phyloP scores from a whole-genome alignment of 2,888 invertebrate genomes.

The Anagyrus pseudococci region DNA sequence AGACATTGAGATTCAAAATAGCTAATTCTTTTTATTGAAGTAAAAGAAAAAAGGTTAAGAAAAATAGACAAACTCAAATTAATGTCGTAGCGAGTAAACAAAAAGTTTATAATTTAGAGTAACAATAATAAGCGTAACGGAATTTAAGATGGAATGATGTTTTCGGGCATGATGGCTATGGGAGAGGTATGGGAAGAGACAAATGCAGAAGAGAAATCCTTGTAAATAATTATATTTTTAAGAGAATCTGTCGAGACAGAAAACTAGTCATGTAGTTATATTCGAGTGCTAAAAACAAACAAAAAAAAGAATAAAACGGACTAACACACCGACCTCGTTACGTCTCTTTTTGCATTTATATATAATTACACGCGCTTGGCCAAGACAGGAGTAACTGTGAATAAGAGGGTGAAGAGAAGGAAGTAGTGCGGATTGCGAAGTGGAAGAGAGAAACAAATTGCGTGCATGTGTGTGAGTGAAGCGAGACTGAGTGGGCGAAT shows the following conservation, averaged over 20 bases:
- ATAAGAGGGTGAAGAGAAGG: constrained; percentile 24
- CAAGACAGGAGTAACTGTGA: constrained; percentile 42
- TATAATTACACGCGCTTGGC: constrained; percentile 50
- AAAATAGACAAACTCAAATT: too few relatives aligned
- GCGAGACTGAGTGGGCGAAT: constrained; percentile 12
- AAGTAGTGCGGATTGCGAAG: constrained; percentile 10
- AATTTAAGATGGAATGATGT: constrained; percentile 6
- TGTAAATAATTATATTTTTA: constrained; percentile 63
- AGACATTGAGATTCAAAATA: too few relatives aligned
- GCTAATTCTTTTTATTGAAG: too few relatives aligned
- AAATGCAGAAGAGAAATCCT: constrained; percentile 48
- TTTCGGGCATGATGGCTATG: constrained; percentile 3
- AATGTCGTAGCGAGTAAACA: background rate
- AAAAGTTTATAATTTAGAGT: constrained; percentile 18
- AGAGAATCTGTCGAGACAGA: constrained; percentile 58
- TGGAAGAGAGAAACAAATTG: background rate
- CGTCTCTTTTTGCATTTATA: constrained; percentile 60
- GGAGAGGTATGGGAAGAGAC: constrained; percentile 21
- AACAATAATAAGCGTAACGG: constrained; percentile 4
- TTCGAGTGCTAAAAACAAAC: constrained; percentile 52
- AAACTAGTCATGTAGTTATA: constrained; percentile 61
- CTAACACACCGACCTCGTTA: constrained; percentile 59
- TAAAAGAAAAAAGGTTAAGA: too few relatives aligned
- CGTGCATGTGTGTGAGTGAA: constrained; percentile 2
- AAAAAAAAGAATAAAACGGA: constrained; percentile 43